Base-by-base conservation (phyloP, 2,888 invertebrate genomes). In the Tiliacea aurago region DNA sequence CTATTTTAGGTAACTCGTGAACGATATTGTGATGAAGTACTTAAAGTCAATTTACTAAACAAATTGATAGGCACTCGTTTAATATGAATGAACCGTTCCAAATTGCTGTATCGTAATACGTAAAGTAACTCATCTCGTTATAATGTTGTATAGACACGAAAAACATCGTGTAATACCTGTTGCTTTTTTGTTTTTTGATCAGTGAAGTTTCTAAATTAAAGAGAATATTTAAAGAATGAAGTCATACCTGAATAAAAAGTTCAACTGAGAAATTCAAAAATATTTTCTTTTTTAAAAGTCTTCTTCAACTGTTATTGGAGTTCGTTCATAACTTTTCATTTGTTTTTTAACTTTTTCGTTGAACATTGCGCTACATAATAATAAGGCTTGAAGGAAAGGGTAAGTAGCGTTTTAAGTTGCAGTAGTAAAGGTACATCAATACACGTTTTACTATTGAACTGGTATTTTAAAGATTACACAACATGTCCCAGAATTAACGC, bases 321-420 rank as follows among this genome's bases (percentile, higher is more conserved):
- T 83, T 83, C 59, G 61, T 72, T 80, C 61, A 70, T 76, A 83
- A 72, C 59, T 76, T 79, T 69, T 51, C 28, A 64, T 67, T 76
- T 70, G 45, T 56, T 75, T 69, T 70, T 56, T 5, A 59, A 66
- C 51, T 66, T 79, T 66, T 78, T 58, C 59, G 43, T 51, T 66
- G 45, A 79, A 49, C 56, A 78, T 67, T 80, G 66, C 18, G 56
- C 66, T 59, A 63, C 68, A 66, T 66, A 58, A 41, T 70, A 62
- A 53, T 71, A 53, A 33, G 28, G 61, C 15, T 80, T 77, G 9
- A 43, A 56, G 41, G 20, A 61, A 67, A 49, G 63, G 67, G 41
- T 64, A 59, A 64, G 43, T 49, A 47, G 28, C 11, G 13, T 33
- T 78, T 63, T 59, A 49, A 64, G 49, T 64, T 72, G 33, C 20